Percentiles rank a stretch among this genome's conserved stretches.
Conservation (phyloP, 1,140 invertebrate species). For the Lycorma delicatula region DNA sequence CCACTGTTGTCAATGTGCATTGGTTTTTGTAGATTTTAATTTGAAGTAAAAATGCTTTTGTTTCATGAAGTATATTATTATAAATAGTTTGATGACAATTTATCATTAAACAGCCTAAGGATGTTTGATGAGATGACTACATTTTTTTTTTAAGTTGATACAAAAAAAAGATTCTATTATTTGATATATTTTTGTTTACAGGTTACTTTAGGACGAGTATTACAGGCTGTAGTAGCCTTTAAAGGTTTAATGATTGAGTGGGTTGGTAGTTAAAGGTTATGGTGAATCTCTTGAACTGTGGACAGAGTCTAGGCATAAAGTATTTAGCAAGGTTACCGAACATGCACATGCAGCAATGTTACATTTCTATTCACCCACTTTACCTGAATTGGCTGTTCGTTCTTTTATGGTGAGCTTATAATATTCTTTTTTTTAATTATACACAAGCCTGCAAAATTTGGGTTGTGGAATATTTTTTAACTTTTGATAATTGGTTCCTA, state of each 20-base stretch:
- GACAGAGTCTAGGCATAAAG: conserved; percentile 82
- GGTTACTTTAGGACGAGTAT: conserved; percentile 72
- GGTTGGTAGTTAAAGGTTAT: conserved; percentile 83
- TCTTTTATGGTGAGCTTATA: conserved; percentile 67
- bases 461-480: no score
- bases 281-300: conserved; percentile 78
- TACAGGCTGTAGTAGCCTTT: conserved; percentile 82
- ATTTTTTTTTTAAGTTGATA: no score
- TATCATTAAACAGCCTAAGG: no score
- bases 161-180: no score
- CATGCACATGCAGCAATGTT: conserved; percentile 92
- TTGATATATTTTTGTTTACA: conserved; percentile 36
- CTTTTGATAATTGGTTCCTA: no score
- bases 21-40: no score
- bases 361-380: conserved; percentile 83
- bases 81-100: no score
- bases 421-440: conserved; percentile 1
- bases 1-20: no score
- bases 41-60: no score
- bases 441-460: no score
- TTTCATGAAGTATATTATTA: no score
- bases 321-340: conserved; percentile 90
- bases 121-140: no score
- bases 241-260: conserved; percentile 91
- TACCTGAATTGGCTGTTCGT: conserved; percentile 78